Conservation (phyloP, 2,113 vertebrate species). For the Platanista minor region DNA sequence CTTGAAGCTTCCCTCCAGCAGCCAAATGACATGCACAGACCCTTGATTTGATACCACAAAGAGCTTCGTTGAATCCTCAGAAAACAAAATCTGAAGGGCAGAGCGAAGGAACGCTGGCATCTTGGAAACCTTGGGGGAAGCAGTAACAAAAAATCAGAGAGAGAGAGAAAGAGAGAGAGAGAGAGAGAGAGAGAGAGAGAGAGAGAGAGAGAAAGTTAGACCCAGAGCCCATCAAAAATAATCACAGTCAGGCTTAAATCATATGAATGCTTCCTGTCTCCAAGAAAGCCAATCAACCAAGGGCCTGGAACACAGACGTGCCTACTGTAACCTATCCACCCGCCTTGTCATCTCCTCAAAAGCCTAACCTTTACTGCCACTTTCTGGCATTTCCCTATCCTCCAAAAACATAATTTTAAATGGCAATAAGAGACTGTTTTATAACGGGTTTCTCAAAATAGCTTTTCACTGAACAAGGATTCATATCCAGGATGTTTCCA, state of each 20-base stretch:
- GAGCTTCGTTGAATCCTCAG: conserved; percentile 86
- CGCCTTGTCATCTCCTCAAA: neutral
- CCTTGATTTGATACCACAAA: conserved; percentile 85
- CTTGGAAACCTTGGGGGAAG: conserved; percentile 83
- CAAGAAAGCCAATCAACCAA: neutral
- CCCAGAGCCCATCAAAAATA: neutral
- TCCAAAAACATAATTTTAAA: neutral
- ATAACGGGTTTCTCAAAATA: neutral
- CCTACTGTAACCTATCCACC: neutral
- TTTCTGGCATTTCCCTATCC: neutral
- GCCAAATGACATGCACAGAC: conserved; percentile 81
- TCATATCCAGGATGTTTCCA: neutral
- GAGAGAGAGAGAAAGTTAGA: neutral
- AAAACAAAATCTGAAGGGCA: conserved; percentile 90
- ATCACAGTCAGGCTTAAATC: neutral
- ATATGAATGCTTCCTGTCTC: neutral
- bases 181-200: too few relatives aligned
- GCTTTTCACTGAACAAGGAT: neutral
- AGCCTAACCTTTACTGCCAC: neutral
- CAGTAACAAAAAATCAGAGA: neutral
- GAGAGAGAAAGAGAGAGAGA: neutral
- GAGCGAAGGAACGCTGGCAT: conserved; percentile 83
- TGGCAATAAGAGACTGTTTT: neutral
- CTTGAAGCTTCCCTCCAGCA: conserved; percentile 83
- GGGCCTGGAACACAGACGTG: neutral